phyloP scores from a whole-genome alignment of 2,797 vertebrate genomes.

The Pseudochaenichthys georgianus region DNA sequence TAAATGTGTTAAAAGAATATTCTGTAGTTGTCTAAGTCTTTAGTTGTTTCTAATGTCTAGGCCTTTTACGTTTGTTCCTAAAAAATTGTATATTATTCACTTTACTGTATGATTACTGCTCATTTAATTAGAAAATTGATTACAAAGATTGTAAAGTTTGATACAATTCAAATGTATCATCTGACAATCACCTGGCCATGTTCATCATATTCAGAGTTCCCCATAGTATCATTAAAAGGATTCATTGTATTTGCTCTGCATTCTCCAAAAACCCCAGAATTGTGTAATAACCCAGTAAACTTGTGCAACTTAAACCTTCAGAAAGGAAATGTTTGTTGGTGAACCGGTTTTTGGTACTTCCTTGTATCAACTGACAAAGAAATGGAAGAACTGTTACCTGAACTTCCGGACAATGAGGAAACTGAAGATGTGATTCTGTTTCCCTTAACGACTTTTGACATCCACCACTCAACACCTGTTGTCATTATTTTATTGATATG shows the following conservation, averaged over 20 bases:
- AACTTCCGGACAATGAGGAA: neutral
- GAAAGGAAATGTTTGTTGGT: constrained; percentile 1
- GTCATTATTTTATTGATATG: neutral
- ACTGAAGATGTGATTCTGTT: neutral
- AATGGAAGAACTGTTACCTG: neutral
- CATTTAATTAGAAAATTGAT: no score
- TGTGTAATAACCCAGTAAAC: neutral
- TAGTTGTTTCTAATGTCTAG: no score
- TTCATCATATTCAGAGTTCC: neutral
- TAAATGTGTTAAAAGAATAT: no score
- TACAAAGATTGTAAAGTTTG: no score
- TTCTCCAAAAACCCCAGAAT: neutral
- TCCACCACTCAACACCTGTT: neutral
- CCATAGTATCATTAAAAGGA: no score
- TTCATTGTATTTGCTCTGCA: neutral
- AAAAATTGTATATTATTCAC: no score
- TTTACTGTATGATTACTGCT: no score
- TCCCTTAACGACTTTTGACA: constrained; percentile 3
- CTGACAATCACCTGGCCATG: neutral
- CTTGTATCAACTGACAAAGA: constrained; percentile 42
- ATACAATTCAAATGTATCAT: no score
- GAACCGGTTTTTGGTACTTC: constrained; percentile 59
- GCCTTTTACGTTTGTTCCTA: no score
- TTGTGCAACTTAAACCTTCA: constrained; percentile 21
- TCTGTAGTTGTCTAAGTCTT: no score